Percentiles rank a stretch among this genome's conserved stretches.
Conservation (phyloP, 2,888 invertebrate species). For the Spicauda simplicius region DNA sequence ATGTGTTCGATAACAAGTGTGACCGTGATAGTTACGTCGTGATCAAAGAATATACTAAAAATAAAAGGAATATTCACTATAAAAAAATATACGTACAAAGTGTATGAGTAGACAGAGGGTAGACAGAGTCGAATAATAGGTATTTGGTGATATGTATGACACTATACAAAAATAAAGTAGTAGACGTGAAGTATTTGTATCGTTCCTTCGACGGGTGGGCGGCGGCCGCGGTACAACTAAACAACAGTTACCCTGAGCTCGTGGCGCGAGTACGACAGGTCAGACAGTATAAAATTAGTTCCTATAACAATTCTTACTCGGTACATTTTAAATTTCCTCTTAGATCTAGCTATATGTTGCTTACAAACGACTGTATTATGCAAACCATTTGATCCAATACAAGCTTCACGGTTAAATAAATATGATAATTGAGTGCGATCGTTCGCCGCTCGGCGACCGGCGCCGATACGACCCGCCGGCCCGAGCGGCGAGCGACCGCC, state of each 20-base stretch:
- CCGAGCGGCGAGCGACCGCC: neutral
- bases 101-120: constrained; percentile 17
- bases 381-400: constrained; percentile 62
- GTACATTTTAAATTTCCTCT: constrained; percentile 50
- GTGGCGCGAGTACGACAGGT: constrained; percentile 55
- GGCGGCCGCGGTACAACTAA: constrained; percentile 17
- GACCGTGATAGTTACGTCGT: constrained; percentile 33
- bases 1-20: constrained; percentile 47
- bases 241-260: constrained; percentile 53
- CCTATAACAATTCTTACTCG: constrained; percentile 64
- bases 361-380: constrained; percentile 56
- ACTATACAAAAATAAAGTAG: constrained; percentile 38
- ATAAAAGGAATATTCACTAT: constrained; percentile 22
- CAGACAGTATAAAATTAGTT: constrained; percentile 66
- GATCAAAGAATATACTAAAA: constrained; percentile 19
- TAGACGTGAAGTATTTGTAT: constrained; percentile 15
- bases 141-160: constrained; percentile 48
- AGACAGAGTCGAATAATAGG: constrained; percentile 35
- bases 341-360: constrained; percentile 51
- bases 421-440: constrained; percentile 14
- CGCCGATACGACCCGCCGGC: too few relatives aligned
- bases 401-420: constrained; percentile 58
- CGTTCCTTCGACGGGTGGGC: constrained; percentile 3
- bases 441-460: neutral
- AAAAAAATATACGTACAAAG: constrained; percentile 32